Base-by-base conservation (phyloP, 2,888 invertebrate species). In the Cynaeus angustus region DNA sequence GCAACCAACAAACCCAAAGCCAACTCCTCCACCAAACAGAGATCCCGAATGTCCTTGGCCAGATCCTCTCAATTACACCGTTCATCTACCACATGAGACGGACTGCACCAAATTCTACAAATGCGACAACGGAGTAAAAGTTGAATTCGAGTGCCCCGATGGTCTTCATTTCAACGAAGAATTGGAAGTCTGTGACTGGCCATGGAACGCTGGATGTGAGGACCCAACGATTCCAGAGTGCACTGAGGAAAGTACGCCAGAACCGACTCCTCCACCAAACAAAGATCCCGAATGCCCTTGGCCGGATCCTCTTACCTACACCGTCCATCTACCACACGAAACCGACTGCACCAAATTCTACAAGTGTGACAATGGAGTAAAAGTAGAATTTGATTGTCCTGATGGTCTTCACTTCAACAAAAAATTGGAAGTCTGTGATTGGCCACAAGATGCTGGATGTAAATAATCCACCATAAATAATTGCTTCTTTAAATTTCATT, bases 61-160 rank as follows among this genome's bases (percentile, higher is more conserved):
- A 8, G 67, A 52, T 43, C 65, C 38, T 13, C 10, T 48, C 3
- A 71, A 59, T 46, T 38, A 62, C 21, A 68, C 68, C 37, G 73
- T 70, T 12, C 71, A 71, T 37, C 62, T 75, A 5, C 72, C 74
- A 9, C 74, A 75, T 45, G 72, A 74, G 62, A 58, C 37, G 8
- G 77, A 76, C 38, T 77, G 76, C 30, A 71, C 72, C 13, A 77
- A 76, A 67, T 77, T 73, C 62, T 77, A 75, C 70, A 71, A 75
- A 58, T 77, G 77, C 37, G 72, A 73, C 37, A 74, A 75, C 41
- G 75, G 75, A 26, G 61, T 55, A 13, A 65, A 74, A 9, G 64
- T 70, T 14, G 68, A 69, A 33, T 71, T 74, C 38, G 41, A 48
- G 14, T 77, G 77, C 41, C 66, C 76, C 0, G 68, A 55, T 10